A percentile compares a stretch with the other conserved stretches of the same genome.
phyloP scores from a whole-genome alignment of 2,888 invertebrate genomes.

The Epinotia brunnichana region DNA sequence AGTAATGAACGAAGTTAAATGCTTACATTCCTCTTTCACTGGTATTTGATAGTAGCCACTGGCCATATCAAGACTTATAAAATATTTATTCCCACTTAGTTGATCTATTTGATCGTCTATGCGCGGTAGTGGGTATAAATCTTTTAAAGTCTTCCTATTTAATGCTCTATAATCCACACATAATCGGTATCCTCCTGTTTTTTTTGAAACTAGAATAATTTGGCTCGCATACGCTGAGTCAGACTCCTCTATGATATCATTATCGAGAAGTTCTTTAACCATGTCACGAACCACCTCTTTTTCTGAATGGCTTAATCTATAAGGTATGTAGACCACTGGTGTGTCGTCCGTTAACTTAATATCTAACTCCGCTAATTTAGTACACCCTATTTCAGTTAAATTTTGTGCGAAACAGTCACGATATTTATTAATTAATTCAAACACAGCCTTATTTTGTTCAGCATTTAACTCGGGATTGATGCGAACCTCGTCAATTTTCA shows the following conservation, averaged over 20 bases:
- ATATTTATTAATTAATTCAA: constrained; percentile 17
- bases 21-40: constrained; percentile 13
- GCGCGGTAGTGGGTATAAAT: constrained; percentile 39
- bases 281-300: neutral
- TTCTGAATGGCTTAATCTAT: neutral
- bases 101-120: constrained; percentile 42
- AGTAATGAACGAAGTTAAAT: constrained; percentile 38
- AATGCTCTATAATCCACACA: constrained; percentile 13
- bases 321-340: constrained; percentile 25
- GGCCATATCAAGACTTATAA: constrained; percentile 33
- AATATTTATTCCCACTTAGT: constrained; percentile 37
- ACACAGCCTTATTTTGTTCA: neutral
- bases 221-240: constrained; percentile 4
- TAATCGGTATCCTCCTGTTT: constrained; percentile 26
- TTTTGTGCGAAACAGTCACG: constrained; percentile 20
- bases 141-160: constrained; percentile 33
- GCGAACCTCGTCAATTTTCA: neutral
- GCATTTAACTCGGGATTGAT: neutral
- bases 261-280: constrained; percentile 5
- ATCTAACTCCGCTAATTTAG: constrained; percentile 4
- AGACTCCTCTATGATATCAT: constrained; percentile 14
- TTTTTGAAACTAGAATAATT: constrained; percentile 36
- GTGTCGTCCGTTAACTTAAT: constrained; percentile 21
- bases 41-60: constrained; percentile 44
- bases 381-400: constrained; percentile 26